phyloP scores from a whole-genome alignment of 2,113 vertebrate genomes.

The Martes martes region DNA sequence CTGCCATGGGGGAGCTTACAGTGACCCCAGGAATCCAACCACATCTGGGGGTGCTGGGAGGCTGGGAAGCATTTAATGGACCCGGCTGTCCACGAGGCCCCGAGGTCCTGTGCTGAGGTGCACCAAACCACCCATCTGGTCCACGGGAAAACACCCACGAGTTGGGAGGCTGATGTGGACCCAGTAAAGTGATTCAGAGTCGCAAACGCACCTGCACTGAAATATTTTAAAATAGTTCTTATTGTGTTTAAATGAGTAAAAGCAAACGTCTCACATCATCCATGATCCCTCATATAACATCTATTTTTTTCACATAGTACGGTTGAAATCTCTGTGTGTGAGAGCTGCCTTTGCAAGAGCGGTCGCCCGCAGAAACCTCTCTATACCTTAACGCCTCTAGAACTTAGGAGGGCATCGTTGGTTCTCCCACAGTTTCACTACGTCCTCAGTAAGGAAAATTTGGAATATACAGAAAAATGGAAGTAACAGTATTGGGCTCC shows the following conservation, averaged over 20 bases:
- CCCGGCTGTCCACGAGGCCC: neutral
- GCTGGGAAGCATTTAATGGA: neutral
- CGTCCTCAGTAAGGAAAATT: neutral
- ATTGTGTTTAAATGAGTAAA: neutral
- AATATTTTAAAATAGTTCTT: neutral
- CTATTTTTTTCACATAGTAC: neutral
- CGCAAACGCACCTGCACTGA: neutral
- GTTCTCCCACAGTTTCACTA: neutral
- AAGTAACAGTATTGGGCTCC: neutral
- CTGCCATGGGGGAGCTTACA: accelerated
- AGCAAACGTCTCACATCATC: neutral
- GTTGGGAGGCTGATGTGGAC: neutral
- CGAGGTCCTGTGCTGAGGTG: neutral
- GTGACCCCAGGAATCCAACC: neutral
- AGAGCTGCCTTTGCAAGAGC: neutral
- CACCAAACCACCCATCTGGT: neutral
- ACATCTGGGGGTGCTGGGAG: neutral
- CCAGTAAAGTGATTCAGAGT: neutral
- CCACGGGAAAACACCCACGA: neutral
- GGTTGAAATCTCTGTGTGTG: no score
- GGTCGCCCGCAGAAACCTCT: neutral
- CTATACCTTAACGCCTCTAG: neutral
- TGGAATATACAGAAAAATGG: neutral
- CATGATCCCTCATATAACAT: neutral
- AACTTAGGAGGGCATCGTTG: neutral